Base-by-base conservation (phyloP, 2,888 invertebrate species). In the Euclidia mi region DNA sequence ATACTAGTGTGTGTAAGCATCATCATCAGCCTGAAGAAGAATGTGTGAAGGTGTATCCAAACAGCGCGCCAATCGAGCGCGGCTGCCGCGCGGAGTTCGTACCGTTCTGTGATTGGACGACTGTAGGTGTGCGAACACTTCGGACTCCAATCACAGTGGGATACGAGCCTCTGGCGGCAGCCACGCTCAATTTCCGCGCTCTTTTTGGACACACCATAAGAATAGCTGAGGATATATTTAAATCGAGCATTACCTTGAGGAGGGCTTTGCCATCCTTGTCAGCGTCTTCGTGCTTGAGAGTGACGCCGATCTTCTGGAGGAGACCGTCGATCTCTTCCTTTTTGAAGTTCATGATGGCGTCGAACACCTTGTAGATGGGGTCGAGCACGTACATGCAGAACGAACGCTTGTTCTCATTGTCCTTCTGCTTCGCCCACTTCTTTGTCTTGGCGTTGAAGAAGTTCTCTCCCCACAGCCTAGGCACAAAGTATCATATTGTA, bases 381-480 rank as follows among this genome's bases (percentile, higher is more conserved):
- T 99, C 99, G 90, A 99, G 95, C 82, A 99, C 98, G 94, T 99
- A 99, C 97, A 99, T 99, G 92, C 97, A 98, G 97, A 99, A 99
- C 0, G 99, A 99, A 80, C 99, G 97, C 92, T 98, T 98, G 96
- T 98, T 98, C 62, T 98, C 98, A 1, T 94, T 93, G 85, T 98
- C 98, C 96, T 97, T 98, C 90, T 97, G 97, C 91, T 98, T 98
- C 52, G 97, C 96, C 99, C 99, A 99, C 91, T 99, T 99, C 97
- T 99, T 99, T 69, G 99, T 98, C 87, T 98, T 97, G 64, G 97
- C 95, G 81, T 99, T 99, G 96, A 99, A 99, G 96, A 99, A 99
- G 93, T 99, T 99, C 94, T 99, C 99, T 84, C 99, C 99, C 99
- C 99, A 99, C 58, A 98, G 95, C 88, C 95, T 95, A 68, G 15